Base-by-base conservation (phyloP, 1,140 invertebrate genomes). In the Bemisia tabaci region DNA sequence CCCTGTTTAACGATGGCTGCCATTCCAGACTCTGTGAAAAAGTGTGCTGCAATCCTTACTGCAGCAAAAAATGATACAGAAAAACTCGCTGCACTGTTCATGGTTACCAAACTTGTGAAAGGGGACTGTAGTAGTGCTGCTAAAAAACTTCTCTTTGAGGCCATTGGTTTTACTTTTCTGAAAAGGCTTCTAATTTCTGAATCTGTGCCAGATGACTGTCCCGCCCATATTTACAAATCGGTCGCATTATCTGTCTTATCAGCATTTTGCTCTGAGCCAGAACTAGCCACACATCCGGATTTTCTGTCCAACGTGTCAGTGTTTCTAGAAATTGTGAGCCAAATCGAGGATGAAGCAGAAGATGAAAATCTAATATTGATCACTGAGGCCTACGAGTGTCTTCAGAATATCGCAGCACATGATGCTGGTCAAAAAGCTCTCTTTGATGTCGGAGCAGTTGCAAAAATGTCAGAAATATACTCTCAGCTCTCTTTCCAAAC, bases 21-120 rank as follows among this genome's bases (percentile, higher is more conserved):
- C 71, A 78, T 92, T 71, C 85, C 89, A 64, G 90, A 92, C 69
- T 81, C 84, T 68, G 88, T 94, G 61, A 85, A 88, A 75, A 92
- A 91, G 79, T 92, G 90, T 76, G 83, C 88, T 62, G 81, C 82
- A 23, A 85, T 92, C 65, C 76, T 94, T 65, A 87, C 90, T 74
- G 82, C 82, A 71, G 88, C 91, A 0, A 83, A 83, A 66, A 88
- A 83, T 72, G 92, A 94, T 77, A 94, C 90, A 0, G 91, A 95
- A 78, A 94, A 93, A 77, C 92, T 95, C 77, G 91, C 92, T 9
- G 90, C 87, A 0, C 79, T 95, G 1, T 92, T 94, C 74, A 87
- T 94, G 85, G 90, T 94, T 26, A 92, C 91, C 0, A 94, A 94
- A 77, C 74, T 93, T 63, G 84, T 93, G 9, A 90, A 91, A 75